These are phyloP conservation scores for Actinernus sp. DNA, from an alignment of 92 coral and sea anemone species.

Conservation along the genomic window DNA sequence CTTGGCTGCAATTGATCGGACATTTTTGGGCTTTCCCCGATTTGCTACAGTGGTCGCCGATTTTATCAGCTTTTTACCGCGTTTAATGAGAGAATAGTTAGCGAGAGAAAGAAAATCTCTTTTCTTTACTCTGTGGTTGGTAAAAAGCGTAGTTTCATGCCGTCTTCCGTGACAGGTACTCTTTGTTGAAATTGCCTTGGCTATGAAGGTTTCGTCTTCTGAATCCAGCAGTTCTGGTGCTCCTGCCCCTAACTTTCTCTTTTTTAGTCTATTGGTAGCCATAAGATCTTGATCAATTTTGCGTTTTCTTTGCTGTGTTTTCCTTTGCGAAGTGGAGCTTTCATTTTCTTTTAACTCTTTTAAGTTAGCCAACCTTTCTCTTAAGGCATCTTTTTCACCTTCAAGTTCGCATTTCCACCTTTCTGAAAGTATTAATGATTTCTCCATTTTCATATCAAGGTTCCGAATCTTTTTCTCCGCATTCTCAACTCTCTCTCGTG, in stretches of 20 bases:
- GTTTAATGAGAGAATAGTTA: slow-evolving; percentile 10
- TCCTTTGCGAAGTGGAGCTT: slow-evolving; percentile 42
- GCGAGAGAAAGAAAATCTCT: slow-evolving; percentile 45
- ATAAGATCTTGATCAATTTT: slow-evolving; percentile 29
- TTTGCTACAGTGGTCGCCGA: slow-evolving; percentile 55
- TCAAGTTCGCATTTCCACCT: slow-evolving; percentile 58
- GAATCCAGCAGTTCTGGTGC: slow-evolving; percentile 50
- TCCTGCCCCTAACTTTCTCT: slow-evolving; percentile 64
- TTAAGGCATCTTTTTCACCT: slow-evolving; percentile 50
- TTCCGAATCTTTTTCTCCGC: slow-evolving; percentile 40
- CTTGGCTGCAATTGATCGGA: slow-evolving; percentile 40
- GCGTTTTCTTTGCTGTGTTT: slow-evolving; percentile 58
- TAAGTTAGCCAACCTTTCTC: slow-evolving; percentile 39
- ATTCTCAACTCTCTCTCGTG: slow-evolving; percentile 38
- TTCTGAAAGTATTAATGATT: slow-evolving; percentile 50
- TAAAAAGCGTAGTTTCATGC: slow-evolving; percentile 40
- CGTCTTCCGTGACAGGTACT: slow-evolving; percentile 66
- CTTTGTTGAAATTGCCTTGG: slow-evolving; percentile 62
- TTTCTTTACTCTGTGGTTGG: slow-evolving; percentile 49
- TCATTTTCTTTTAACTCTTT: slow-evolving; percentile 51
- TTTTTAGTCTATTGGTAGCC: slow-evolving; percentile 28
- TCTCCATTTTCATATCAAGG: slow-evolving; percentile 54
- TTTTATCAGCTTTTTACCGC: slow-evolving; percentile 38
- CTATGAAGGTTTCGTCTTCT: slow-evolving; percentile 67
- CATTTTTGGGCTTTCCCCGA: slow-evolving; percentile 41